Evolutionary conservation across 1,140 invertebrate species (phyloP).

Genomic region (Euwallacea similis): DNA sequence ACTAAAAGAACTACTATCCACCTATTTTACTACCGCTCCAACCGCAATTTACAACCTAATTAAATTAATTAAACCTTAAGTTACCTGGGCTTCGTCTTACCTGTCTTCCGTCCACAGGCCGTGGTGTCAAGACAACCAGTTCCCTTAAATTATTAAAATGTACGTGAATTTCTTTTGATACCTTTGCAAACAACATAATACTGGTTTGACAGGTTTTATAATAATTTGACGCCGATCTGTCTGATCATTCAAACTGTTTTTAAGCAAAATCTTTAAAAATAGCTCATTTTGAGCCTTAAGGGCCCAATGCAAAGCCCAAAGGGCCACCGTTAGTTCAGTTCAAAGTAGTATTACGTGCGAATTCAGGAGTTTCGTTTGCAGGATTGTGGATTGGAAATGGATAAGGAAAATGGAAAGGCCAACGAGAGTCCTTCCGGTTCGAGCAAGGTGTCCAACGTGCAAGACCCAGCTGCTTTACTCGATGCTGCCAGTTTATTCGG

Average conservation of each 20-base stretch:
- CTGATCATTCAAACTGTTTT: background rate
- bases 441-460: slow-evolving; percentile 50
- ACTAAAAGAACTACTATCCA: too few species aligned
- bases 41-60: too few species aligned
- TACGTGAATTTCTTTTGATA: too few species aligned
- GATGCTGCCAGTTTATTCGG: slow-evolving; percentile 69
- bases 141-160: too few species aligned
- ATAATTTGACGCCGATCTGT: slow-evolving; percentile 23
- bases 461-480: slow-evolving; percentile 60
- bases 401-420: slow-evolving; percentile 55
- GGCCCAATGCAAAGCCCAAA: background rate
- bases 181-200: slow-evolving; percentile 7
- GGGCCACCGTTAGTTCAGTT: too few species aligned
- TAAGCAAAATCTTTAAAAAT: background rate
- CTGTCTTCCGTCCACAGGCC: too few species aligned
- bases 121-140: too few species aligned
- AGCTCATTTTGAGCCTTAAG: background rate
- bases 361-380: slow-evolving; percentile 24
- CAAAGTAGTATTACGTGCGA: too few species aligned
- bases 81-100: too few species aligned
- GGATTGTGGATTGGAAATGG: slow-evolving; percentile 51
- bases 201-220: slow-evolving; percentile 25
- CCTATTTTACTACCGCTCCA: too few species aligned
- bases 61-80: too few species aligned
- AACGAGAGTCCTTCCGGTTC: slow-evolving; percentile 52